Evolutionary conservation across 2,888 invertebrate genomes (phyloP).

Genomic region (Archips crataeganus): DNA sequence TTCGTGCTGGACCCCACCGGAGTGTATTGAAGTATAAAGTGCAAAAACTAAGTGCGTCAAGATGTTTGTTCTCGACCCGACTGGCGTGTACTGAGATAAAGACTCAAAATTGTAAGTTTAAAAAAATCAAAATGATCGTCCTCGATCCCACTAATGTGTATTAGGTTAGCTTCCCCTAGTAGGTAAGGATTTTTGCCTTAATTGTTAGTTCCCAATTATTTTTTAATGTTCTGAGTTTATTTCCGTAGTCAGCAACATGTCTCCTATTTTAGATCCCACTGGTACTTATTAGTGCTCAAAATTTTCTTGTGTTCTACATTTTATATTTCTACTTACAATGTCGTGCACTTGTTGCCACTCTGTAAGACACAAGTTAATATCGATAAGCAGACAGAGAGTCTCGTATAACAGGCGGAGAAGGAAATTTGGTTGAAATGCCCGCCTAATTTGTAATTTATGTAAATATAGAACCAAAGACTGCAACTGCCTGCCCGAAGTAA

Average conservation of each 20-base stretch:
- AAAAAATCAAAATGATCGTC: constrained; percentile 52
- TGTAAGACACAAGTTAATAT: constrained; percentile 73
- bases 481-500: constrained; percentile 63
- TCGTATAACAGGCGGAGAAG: constrained; percentile 77
- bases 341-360: constrained; percentile 55
- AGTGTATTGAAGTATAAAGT: constrained; percentile 69
- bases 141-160: constrained; percentile 60
- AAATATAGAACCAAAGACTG: constrained; percentile 83
- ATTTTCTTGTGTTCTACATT: constrained; percentile 18
- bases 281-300: constrained; percentile 42
- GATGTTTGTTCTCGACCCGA: constrained; percentile 66
- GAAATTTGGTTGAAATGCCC: constrained; percentile 58
- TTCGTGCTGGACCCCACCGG: constrained; percentile 78
- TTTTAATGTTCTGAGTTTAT: not conserved
- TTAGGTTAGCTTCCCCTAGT: constrained; percentile 46
- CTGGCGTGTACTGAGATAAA: constrained; percentile 63
- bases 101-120: constrained; percentile 46
- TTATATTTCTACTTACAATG: constrained; percentile 17
- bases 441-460: constrained; percentile 62
- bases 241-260: constrained; percentile 41
- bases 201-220: constrained; percentile 18
- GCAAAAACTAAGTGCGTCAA: constrained; percentile 59
- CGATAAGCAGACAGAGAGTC: constrained; percentile 72
- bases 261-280: constrained; percentile 44
- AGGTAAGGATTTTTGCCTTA: constrained; percentile 23